These are phyloP conservation scores for Mimumesa dahlbomi DNA, from an alignment of 2,888 invertebrate genomes.

Conservation along the genomic window DNA sequence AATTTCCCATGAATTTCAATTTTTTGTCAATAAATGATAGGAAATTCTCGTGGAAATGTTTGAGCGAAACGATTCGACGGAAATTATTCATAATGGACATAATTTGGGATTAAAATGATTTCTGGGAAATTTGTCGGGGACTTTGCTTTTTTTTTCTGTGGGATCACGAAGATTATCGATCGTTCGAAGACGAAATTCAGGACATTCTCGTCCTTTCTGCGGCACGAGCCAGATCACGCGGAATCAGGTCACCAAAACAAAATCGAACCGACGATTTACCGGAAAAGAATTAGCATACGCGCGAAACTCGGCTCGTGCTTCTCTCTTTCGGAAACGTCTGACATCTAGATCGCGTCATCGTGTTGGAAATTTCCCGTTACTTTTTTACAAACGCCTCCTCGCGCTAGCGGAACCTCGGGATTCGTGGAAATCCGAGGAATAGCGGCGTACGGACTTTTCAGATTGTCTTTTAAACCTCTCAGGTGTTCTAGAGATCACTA, in stretches of 20 bases:
- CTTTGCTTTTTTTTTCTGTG: not conserved
- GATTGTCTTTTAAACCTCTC: too few species aligned
- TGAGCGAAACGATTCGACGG: too few species aligned
- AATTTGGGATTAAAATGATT: too few species aligned
- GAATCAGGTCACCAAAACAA: conserved; percentile 60
- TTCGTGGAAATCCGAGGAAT: conserved; percentile 3
- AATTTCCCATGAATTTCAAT: too few species aligned
- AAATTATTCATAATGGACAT: too few species aligned
- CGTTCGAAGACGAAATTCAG: not conserved
- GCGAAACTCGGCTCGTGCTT: conserved; percentile 20
- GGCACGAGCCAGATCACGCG: conserved; percentile 13
- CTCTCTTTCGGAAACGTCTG: conserved; percentile 16
- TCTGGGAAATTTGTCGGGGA: too few species aligned
- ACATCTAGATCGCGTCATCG: not conserved
- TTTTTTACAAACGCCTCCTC: not conserved
- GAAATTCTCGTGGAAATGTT: too few species aligned
- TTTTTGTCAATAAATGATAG: too few species aligned
- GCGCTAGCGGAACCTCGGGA: conserved; percentile 3
- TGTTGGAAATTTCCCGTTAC: conserved; percentile 42
- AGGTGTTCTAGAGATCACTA: too few species aligned
- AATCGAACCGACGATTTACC: conserved; percentile 48
- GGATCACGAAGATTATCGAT: too few species aligned
- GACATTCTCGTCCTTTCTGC: conserved; percentile 3
- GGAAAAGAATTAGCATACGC: conserved; percentile 48
- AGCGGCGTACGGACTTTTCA: conserved; percentile 1